Conservation (phyloP, 2,113 vertebrate genomes). For the Phrynosoma platyrhinos region DNA sequence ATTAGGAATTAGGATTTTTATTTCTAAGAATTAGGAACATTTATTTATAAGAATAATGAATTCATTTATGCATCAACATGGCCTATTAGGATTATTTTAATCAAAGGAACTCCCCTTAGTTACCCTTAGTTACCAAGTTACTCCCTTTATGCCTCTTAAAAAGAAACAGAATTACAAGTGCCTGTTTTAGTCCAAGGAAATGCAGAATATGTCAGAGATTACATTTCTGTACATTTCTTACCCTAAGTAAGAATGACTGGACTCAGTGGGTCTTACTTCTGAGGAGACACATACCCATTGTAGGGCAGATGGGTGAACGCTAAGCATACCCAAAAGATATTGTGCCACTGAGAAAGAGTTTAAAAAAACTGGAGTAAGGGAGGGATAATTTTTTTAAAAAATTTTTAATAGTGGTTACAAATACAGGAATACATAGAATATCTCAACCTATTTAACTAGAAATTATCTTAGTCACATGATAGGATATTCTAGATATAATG, state of each 20-base stretch:
- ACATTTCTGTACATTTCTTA: neutral
- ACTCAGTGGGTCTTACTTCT: neutral
- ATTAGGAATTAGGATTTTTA: neutral
- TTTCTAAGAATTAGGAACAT: neutral
- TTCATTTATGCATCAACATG: neutral
- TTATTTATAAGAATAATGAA: too few relatives aligned
- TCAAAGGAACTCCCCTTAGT: neutral
- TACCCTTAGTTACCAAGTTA: conserved; percentile 26
- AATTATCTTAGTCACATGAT: conserved; percentile 46
- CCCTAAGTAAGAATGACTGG: too few relatives aligned
- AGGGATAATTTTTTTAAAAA: neutral
- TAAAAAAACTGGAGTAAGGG: conserved; percentile 42
- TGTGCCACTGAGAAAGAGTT: conserved; percentile 10
- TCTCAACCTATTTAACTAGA: conserved; percentile 38
- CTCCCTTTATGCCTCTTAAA: neutral
- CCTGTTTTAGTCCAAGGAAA: neutral
- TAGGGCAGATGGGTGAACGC: neutral
- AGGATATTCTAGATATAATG: conserved; percentile 20
- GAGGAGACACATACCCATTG: neutral
- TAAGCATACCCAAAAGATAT: neutral
- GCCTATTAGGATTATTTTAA: neutral
- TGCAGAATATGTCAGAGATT: conserved; percentile 2
- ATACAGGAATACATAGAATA: conserved; percentile 42
- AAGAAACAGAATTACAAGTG: neutral
- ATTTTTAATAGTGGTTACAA: neutral